A percentile compares a stretch with the other conserved stretches of the same genome.
These are phyloP conservation scores for Australoheros facetus DNA, from an alignment of 2,797 vertebrate species.

Conservation along the genomic window DNA sequence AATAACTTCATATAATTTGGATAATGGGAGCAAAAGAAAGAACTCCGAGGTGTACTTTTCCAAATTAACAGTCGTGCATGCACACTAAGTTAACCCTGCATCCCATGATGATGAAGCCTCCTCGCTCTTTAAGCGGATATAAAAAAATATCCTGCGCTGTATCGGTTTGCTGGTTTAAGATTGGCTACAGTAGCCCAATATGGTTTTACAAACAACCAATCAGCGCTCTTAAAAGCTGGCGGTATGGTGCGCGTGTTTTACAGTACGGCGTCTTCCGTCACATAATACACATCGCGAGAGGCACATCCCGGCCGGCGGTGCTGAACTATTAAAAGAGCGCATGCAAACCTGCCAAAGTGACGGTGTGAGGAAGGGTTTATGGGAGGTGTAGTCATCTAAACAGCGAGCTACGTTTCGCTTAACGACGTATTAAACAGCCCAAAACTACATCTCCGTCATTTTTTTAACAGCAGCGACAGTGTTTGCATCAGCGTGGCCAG, in stretches of 20 bases:
- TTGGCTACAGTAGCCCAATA: constrained; percentile 53
- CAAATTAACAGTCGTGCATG: constrained; percentile 40
- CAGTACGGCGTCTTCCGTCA: fast-evolving
- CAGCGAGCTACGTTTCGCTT: fast-evolving
- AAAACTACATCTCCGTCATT: constrained; percentile 72
- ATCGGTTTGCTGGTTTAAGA: constrained; percentile 33
- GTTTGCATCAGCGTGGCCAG: constrained; percentile 76
- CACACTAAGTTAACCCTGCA: constrained; percentile 42
- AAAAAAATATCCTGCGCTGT: constrained; percentile 45
- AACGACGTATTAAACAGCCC: fast-evolving
- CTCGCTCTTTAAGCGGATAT: constrained; percentile 65
- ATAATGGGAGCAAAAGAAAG: background rate
- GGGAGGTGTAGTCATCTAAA: constrained; percentile 53
- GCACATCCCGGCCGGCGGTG: background rate
- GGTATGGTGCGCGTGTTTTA: background rate
- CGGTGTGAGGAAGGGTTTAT: fast-evolving
- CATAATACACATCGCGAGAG: fast-evolving
- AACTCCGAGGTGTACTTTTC: constrained; percentile 40
- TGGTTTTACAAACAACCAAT: constrained; percentile 55
- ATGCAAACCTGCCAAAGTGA: fast-evolving
- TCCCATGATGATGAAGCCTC: constrained; percentile 29
- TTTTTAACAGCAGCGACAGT: constrained; percentile 1
- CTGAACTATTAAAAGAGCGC: fast-evolving
- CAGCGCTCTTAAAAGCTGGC: background rate
- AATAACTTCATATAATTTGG: constrained; percentile 37